Base-by-base conservation (phyloP, 2,113 vertebrate species). In the Plestiodon gilberti region DNA sequence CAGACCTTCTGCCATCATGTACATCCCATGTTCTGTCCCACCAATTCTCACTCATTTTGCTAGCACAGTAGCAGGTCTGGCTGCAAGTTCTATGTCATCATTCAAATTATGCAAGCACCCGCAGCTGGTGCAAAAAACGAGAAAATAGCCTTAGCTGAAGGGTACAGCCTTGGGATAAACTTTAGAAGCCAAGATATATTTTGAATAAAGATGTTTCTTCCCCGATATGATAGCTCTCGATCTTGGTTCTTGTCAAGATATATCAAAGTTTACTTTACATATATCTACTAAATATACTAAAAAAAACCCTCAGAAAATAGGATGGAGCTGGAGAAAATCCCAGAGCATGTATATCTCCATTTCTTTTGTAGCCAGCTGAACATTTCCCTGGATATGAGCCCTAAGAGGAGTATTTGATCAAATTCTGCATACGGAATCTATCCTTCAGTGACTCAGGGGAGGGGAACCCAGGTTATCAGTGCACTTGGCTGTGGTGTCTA, bases 401-500 rank as follows among this genome's bases (percentile, higher is more conserved):
- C 43, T 55, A 57, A 30, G 2, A 30, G 35, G 38, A 57, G 35
- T 75, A 78, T 22, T 69, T 35, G 1, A 0, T 77, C 6, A 17
- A 85, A 57, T 22, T 88, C 4, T 30, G 64, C 1, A 11, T 86
- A 30, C 52, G 82, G 2, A 20, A 52, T 15, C 0, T n/a, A 4
- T 55, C 22, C 75, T 13, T 78, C 13, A 79, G 38, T 15, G 81
- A 22, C 38, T 2, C 20, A 59, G 18, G 15, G 5, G 14, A n/a
- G n/a, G 14, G 3, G 4, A 18, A 70, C 14, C 23, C 15, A 18
- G 15, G 6, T 5, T 35, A 77, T 84, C 52, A 22, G 35, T 9
- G 65, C 23, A 40, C 0, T 0, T 1, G 0, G 7, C 65, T 57
- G 1, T 86, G 14, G 38, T 82, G 33, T 18, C 64, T 8, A 9